phyloP scores from a whole-genome alignment of 2,797 vertebrate species.

The Sternarchorhynchus goeldii region DNA sequence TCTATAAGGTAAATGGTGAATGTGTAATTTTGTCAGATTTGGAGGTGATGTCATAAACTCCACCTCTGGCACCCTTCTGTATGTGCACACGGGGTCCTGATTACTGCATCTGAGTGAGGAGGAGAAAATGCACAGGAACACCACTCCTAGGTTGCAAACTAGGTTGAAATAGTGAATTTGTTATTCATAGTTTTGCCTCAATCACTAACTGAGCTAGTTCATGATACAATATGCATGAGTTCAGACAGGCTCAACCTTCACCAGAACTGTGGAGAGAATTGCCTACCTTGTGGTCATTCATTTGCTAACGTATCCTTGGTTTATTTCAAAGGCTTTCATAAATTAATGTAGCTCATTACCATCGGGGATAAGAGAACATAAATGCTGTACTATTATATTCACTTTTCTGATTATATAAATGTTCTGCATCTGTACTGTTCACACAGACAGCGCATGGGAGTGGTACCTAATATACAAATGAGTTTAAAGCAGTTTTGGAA shows the following conservation, averaged over 20 bases:
- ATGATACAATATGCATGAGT: constrained; percentile 69
- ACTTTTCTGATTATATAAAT: constrained; percentile 5
- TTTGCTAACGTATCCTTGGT: constrained; percentile 66
- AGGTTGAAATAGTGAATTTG: constrained; percentile 46
- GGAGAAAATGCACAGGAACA: neutral
- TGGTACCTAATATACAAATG: constrained; percentile 9
- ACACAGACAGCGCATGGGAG: neutral
- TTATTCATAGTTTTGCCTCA: constrained; percentile 60
- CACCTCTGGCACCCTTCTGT: neutral
- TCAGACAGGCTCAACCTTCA: constrained; percentile 61
- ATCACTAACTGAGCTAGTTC: constrained; percentile 56
- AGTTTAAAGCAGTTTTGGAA: neutral
- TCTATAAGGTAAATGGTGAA: constrained; percentile 7
- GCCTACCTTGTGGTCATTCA: constrained; percentile 57
- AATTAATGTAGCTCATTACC: constrained; percentile 72
- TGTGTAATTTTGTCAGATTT: constrained; percentile 5
- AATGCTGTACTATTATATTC: constrained; percentile 54
- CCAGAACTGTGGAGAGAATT: constrained; percentile 64
- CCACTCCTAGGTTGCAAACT: constrained; percentile 8
- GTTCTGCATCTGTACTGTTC: neutral
- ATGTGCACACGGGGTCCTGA: neutral
- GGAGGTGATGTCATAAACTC: constrained; percentile 2
- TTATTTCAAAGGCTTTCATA: constrained; percentile 66
- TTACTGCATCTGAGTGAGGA: neutral
- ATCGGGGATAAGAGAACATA: constrained; percentile 65